Evolutionary conservation across 2,113 vertebrate genomes (phyloP).

Genomic region (Zapornia atra): DNA sequence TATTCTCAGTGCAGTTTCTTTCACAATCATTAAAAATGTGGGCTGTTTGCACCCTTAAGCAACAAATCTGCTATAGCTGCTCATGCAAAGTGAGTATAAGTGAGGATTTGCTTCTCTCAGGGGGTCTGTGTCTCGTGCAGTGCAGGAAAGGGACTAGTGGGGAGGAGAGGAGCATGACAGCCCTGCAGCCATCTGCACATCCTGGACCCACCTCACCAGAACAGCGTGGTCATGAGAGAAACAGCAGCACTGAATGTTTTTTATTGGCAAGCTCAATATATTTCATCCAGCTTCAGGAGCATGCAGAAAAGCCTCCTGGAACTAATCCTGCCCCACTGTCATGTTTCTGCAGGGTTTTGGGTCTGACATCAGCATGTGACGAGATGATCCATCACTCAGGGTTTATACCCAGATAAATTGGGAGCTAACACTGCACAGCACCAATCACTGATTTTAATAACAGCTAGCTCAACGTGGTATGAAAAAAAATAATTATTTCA

Average conservation of each 20-base stretch:
- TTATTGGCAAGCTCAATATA: not conserved
- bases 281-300: not conserved
- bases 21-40: not conserved
- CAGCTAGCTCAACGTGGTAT: not conserved
- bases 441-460: not conserved
- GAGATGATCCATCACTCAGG: not conserved
- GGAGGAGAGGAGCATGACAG: not conserved
- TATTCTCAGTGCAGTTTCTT: conserved; percentile 29
- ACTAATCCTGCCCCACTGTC: not conserved
- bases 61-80: not conserved
- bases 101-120: not conserved
- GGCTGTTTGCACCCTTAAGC: not conserved
- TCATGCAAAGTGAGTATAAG: not conserved
- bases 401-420: not conserved
- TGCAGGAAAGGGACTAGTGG: not conserved
- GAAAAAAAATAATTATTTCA: not conserved
- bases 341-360: not conserved
- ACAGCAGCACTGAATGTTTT: not conserved
- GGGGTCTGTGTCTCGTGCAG: not conserved
- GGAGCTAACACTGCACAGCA: not conserved
- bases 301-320: not conserved
- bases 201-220: not conserved
- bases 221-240: not conserved
- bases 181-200: not conserved
- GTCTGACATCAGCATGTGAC: not conserved